These are phyloP conservation scores for Hapalemur alaotrensis DNA, from an alignment of 2,797 vertebrate genomes.

Conservation along the genomic window DNA sequence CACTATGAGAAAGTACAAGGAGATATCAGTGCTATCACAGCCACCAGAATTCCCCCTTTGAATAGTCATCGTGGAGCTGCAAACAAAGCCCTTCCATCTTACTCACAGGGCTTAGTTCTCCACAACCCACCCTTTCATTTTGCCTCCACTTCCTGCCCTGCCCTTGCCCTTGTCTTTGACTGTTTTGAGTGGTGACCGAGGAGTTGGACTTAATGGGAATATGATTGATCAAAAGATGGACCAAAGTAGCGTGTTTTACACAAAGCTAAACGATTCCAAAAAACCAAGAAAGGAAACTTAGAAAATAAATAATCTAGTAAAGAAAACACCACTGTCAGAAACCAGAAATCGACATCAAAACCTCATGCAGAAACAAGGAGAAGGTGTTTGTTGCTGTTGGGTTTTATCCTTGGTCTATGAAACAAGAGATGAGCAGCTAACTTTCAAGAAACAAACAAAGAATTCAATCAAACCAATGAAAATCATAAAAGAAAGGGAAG, in stretches of 20 bases:
- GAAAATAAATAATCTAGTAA: slow-evolving; percentile 80
- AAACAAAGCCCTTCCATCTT: neutral
- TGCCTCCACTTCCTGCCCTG: neutral
- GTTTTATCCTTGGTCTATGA: slow-evolving; percentile 76
- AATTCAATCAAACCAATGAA: slow-evolving; percentile 81
- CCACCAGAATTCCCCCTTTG: neutral
- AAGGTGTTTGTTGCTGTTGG: slow-evolving; percentile 75
- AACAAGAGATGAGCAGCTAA: slow-evolving; percentile 78
- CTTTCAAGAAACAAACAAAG: slow-evolving; percentile 81
- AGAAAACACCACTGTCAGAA: slow-evolving; percentile 83
- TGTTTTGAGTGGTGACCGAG: slow-evolving; percentile 86
- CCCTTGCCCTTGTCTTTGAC: slow-evolving; percentile 54
- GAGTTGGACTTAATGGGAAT: slow-evolving; percentile 79
- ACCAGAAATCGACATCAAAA: slow-evolving; percentile 85
- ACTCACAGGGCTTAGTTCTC: neutral
- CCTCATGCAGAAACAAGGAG: slow-evolving; percentile 86
- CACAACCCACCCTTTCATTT: neutral
- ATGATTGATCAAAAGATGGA: slow-evolving; percentile 92
- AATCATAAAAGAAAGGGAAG: slow-evolving; percentile 79
- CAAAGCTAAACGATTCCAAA: slow-evolving; percentile 87
- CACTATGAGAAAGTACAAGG: neutral
- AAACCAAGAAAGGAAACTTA: slow-evolving; percentile 88
- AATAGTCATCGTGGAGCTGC: slow-evolving; percentile 1
- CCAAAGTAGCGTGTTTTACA: slow-evolving; percentile 89
- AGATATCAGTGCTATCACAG: neutral